Conservation (phyloP, 2,888 invertebrate species). For the Imbricaverruca yamaguchii region DNA sequence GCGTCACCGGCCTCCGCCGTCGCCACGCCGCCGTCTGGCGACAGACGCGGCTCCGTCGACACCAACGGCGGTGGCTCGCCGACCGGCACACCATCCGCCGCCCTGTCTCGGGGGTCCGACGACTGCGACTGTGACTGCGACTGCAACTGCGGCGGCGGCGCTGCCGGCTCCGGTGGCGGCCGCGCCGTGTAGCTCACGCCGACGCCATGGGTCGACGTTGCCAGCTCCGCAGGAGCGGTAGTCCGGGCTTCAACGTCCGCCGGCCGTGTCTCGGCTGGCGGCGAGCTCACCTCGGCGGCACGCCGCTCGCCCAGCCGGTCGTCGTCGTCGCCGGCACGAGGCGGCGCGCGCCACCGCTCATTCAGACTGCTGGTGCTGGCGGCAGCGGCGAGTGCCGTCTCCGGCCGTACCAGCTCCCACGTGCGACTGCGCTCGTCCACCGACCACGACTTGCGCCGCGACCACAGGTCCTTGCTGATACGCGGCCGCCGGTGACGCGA, state of each 20-base stretch:
- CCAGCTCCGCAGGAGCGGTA: neutral
- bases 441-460: slow-evolving; percentile 31
- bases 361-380: slow-evolving; percentile 3
- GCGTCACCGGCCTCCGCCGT: neutral
- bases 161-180: too few relatives aligned
- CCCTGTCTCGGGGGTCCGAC: too few relatives aligned
- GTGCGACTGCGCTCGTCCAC: slow-evolving; percentile 27
- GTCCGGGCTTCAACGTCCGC: neutral
- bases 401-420: slow-evolving; percentile 11
- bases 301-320: neutral
- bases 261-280: neutral
- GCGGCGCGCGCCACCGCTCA: neutral
- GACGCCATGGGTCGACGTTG: too few relatives aligned
- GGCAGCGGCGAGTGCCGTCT: neutral
- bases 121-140: too few relatives aligned
- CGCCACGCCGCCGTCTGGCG: neutral
- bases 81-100: neutral
- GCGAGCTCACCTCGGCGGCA: neutral
- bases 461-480: slow-evolving; percentile 29
- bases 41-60: neutral
- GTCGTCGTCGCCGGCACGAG: neutral
- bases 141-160: too few relatives aligned
- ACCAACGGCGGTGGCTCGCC: neutral
- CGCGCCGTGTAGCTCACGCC: too few relatives aligned
- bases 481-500: slow-evolving; percentile 27